Evolutionary conservation across 2,113 vertebrate genomes (phyloP).

Genomic region (Zosterops lateralis): DNA sequence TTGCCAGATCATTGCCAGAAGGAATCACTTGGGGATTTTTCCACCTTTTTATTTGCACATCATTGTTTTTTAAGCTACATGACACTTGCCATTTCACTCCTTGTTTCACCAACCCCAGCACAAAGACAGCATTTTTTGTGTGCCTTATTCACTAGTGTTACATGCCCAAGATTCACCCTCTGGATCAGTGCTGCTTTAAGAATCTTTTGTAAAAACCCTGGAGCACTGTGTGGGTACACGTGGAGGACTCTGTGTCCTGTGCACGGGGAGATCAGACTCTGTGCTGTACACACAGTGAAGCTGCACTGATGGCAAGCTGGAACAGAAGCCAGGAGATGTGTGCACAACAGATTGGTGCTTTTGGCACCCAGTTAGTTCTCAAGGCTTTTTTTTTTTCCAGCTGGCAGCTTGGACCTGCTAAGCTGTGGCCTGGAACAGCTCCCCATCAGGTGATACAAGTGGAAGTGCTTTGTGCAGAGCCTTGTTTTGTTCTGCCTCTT

Average conservation of each 20-base stretch:
- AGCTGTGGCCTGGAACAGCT: background rate
- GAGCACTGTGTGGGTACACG: background rate
- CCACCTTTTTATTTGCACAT: background rate
- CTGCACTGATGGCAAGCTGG: background rate
- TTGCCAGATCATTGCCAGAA: background rate
- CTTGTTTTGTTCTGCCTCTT: background rate
- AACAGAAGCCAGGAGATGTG: background rate
- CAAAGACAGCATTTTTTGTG: background rate
- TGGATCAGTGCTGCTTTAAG: background rate
- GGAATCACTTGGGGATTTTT: fast-evolving
- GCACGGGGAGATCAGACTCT: background rate
- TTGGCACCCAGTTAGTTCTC: background rate
- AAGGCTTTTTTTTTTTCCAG: background rate
- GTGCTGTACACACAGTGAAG: background rate
- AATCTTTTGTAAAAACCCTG: background rate
- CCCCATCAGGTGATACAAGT: background rate
- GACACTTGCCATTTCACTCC: background rate
- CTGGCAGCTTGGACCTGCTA: background rate
- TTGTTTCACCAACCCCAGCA: background rate
- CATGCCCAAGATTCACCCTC: background rate
- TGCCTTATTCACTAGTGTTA: background rate
- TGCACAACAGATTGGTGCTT: background rate
- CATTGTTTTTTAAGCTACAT: background rate
- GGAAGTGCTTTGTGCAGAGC: background rate
- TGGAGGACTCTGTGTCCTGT: background rate